A percentile compares a stretch with the other conserved stretches of the same genome.
phyloP scores from a whole-genome alignment of 23 tunicate species.

The Corella eumyota region DNA sequence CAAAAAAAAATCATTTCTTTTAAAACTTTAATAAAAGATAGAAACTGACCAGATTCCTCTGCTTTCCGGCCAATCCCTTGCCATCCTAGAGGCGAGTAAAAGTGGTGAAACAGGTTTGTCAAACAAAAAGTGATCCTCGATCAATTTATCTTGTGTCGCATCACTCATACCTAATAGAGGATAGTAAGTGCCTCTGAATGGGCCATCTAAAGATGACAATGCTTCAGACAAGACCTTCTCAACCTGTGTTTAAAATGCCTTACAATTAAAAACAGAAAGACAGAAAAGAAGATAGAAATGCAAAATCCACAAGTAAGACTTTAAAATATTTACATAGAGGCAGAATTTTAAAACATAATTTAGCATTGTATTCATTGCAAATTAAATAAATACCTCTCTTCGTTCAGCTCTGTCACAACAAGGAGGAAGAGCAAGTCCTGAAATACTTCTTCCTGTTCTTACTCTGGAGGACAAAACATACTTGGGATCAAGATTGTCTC shows the following conservation, averaged over 20 bases:
- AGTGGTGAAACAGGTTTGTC: slow-evolving; percentile 89
- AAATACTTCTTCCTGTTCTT: slow-evolving; percentile 78
- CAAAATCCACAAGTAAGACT: too few species aligned
- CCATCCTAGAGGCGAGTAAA: slow-evolving; percentile 63
- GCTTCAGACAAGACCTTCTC: slow-evolving; percentile 45
- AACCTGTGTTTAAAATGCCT: slow-evolving; percentile 14
- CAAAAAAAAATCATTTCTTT: background rate
- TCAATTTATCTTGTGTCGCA: slow-evolving; percentile 66
- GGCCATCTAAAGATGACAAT: slow-evolving; percentile 36
- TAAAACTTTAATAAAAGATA: too few species aligned
- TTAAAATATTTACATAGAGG: too few species aligned
- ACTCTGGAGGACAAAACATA: slow-evolving; percentile 87
- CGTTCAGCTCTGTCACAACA: slow-evolving; percentile 76
- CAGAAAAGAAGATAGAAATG: too few species aligned
- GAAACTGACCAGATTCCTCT: slow-evolving; percentile 71
- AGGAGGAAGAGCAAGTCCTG: slow-evolving; percentile 79
- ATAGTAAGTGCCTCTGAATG: slow-evolving; percentile 59
- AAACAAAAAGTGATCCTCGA: slow-evolving; percentile 69
- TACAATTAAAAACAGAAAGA: too few species aligned
- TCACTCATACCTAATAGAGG: slow-evolving; percentile 75
- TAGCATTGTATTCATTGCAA: too few species aligned
- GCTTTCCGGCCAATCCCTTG: slow-evolving; percentile 81
- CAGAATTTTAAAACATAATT: too few species aligned
- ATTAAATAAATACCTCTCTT: slow-evolving; percentile 73
- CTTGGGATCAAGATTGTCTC: slow-evolving; percentile 68